Evolutionary conservation across 2,113 vertebrate genomes (phyloP).

Genomic region (Triplophysa rosa): DNA sequence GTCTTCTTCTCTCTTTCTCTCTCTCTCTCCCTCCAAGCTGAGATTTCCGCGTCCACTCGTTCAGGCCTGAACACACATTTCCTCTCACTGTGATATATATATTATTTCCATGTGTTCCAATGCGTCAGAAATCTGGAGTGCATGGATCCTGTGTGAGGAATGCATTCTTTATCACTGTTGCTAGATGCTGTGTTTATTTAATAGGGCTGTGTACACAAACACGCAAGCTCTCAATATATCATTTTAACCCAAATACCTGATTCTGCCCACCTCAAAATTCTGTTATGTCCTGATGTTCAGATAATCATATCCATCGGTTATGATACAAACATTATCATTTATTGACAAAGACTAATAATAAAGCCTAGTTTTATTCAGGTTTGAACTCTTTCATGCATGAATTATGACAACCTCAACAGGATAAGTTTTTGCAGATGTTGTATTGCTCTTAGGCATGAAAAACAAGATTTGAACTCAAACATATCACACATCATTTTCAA

Average conservation of each 20-base stretch:
- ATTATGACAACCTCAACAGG: too few species aligned
- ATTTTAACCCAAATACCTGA: slow-evolving; percentile 31
- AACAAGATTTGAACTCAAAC: too few species aligned
- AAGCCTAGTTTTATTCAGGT: too few species aligned
- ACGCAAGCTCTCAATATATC: slow-evolving; percentile 22
- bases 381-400: too few species aligned
- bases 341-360: too few species aligned
- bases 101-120: slow-evolving; percentile 25
- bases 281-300: too few species aligned
- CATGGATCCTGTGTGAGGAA: slow-evolving; percentile 40
- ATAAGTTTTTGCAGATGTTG: too few species aligned
- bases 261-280: background rate
- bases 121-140: slow-evolving; percentile 50
- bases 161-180: slow-evolving; percentile 43
- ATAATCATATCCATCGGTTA: too few species aligned
- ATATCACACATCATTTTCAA: too few species aligned
- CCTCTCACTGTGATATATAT: background rate
- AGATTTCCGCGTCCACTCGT: background rate
- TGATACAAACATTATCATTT: too few species aligned
- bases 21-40: background rate
- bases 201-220: slow-evolving; percentile 10
- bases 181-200: slow-evolving; percentile 51
- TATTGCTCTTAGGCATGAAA: too few species aligned
- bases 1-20: background rate
- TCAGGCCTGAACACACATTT: background rate